These are phyloP conservation scores for Peromyscus aztecus DNA, from an alignment of 2,797 vertebrate species.

Conservation along the genomic window DNA sequence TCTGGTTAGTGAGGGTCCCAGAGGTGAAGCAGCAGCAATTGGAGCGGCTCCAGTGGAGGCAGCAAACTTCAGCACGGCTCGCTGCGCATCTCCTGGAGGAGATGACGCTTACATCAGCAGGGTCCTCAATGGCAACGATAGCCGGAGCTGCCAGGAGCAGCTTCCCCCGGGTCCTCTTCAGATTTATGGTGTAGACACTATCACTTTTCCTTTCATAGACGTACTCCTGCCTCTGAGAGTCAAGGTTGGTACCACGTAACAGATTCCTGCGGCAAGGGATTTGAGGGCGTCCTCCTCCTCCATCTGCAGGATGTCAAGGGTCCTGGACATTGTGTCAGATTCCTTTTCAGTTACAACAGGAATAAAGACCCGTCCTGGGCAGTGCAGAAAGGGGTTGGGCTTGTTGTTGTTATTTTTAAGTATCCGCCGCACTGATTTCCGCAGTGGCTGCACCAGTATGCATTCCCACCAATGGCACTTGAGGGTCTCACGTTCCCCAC, in stretches of 20 bases:
- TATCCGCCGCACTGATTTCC: background rate
- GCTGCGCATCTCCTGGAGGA: background rate
- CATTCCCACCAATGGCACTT: background rate
- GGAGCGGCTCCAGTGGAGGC: background rate
- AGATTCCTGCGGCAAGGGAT: background rate
- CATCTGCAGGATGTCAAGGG: background rate
- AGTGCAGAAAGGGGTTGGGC: background rate
- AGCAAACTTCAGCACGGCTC: too few species aligned
- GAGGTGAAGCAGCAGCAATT: background rate
- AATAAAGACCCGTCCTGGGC: background rate
- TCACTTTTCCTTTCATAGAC: background rate
- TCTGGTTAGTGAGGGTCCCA: background rate
- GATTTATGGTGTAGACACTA: background rate
- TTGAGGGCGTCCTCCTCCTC: background rate
- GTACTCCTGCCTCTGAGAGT: background rate
- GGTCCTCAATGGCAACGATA: background rate
- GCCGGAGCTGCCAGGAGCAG: background rate
- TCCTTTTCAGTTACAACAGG: background rate
- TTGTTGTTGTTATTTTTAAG: background rate
- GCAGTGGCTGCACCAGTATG: too few species aligned
- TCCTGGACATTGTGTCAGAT: background rate
- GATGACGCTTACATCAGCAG: background rate
- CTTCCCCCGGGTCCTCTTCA: background rate
- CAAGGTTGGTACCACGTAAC: background rate
- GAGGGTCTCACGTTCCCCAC: background rate